These are phyloP conservation scores for Leuciscus waleckii DNA, from an alignment of 2,797 vertebrate species.

Conservation along the genomic window DNA sequence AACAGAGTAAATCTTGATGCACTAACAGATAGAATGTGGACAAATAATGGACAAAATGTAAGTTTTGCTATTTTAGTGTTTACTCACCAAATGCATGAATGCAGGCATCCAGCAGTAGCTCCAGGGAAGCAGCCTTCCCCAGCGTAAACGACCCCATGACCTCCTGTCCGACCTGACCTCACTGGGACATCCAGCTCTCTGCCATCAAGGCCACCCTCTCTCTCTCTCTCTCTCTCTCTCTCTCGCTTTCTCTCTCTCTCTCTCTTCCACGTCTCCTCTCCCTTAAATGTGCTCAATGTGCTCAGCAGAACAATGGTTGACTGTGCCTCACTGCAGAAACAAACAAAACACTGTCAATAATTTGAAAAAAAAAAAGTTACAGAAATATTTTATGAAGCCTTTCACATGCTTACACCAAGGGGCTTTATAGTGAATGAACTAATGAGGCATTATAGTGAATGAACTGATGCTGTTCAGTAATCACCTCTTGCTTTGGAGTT, in stretches of 20 bases:
- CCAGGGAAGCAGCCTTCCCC: constrained; percentile 90
- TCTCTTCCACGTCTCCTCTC: neutral
- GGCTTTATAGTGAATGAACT: constrained; percentile 10
- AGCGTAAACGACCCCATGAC: constrained; percentile 90
- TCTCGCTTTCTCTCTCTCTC: no score
- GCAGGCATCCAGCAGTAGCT: constrained; percentile 87
- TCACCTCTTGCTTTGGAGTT: neutral
- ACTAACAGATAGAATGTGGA: neutral
- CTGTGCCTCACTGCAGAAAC: constrained; percentile 32
- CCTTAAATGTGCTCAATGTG: constrained; percentile 3
- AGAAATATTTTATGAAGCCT: constrained; percentile 18
- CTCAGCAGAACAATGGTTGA: constrained; percentile 7
- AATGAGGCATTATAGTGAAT: constrained; percentile 23
- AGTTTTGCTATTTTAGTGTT: neutral
- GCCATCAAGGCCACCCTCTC: constrained; percentile 55
- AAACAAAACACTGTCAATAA: constrained; percentile 31
- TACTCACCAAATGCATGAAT: constrained; percentile 89
- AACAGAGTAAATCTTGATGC: neutral
- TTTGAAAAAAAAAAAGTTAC: neutral
- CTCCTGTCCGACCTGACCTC: constrained; percentile 69
- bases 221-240: neutral
- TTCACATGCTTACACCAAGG: constrained; percentile 36
- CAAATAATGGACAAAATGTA: neutral
- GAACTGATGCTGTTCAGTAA: constrained; percentile 15
- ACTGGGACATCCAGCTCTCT: constrained; percentile 75